Percentiles rank a stretch among this genome's conserved stretches.
These are phyloP conservation scores for Smittia sp. DNA, from an alignment of 2,888 invertebrate species.

Conservation along the genomic window DNA sequence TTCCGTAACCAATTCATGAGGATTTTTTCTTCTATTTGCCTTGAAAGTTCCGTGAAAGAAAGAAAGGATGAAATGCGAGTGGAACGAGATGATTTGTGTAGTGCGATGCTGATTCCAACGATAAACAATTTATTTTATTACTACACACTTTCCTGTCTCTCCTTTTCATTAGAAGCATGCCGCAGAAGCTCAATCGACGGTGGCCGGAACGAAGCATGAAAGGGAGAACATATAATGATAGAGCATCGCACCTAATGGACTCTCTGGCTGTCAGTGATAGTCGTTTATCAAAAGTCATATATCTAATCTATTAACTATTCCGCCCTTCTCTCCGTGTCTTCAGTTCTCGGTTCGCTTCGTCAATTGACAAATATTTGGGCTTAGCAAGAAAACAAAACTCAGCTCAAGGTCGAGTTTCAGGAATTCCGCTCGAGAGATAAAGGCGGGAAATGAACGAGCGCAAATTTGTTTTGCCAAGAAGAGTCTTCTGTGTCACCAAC, in stretches of 20 bases:
- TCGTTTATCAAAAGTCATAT: constrained; percentile 27
- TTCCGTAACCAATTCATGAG: too few species aligned
- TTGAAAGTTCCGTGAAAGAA: too few species aligned
- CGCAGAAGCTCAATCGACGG: neutral
- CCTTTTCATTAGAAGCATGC: constrained; percentile 1
- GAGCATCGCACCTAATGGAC: constrained; percentile 5
- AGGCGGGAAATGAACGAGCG: neutral
- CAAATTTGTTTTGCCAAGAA: neutral
- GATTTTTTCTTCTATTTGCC: too few species aligned
- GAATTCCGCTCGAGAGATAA: neutral
- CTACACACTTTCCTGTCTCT: neutral
- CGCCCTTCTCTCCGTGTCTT: neutral
- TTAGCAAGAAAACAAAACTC: neutral
- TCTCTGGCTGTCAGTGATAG: constrained; percentile 24
- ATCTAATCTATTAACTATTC: constrained; percentile 17
- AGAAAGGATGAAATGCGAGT: too few species aligned
- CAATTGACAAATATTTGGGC: constrained; percentile 8
- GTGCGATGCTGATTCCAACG: constrained; percentile 29
- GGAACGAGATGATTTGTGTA: constrained; percentile 15
- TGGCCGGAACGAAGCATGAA: neutral
- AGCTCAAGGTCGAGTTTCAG: neutral
- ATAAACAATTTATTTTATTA: constrained; percentile 34
- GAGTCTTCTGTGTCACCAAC: neutral
- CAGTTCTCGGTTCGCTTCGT: neutral
- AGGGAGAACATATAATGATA: neutral